Evolutionary conservation across 2,888 invertebrate species (phyloP).

Genomic region (Drosophila subsilvestris): DNA sequence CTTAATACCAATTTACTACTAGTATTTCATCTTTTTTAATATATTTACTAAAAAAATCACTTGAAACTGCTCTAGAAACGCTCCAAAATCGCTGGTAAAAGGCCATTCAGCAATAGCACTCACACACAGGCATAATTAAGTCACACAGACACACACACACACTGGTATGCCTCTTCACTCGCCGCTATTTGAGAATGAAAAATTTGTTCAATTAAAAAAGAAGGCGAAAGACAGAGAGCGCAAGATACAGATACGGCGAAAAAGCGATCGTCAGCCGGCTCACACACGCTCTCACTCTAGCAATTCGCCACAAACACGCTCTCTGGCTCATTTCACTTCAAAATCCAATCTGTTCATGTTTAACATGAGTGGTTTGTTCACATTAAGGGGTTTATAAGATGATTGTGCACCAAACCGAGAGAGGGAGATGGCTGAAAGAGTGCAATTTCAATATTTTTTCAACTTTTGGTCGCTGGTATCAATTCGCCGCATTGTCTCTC

Average conservation of each 20-base stretch:
- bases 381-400: conserved; percentile 27
- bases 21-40: neutral
- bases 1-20: neutral
- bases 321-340: conserved; percentile 78
- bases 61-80: neutral
- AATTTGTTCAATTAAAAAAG: conserved; percentile 65
- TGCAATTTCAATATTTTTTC: neutral
- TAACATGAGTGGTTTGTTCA: conserved; percentile 41
- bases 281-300: conserved; percentile 5
- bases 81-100: conserved; percentile 21
- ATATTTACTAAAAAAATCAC: neutral
- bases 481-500: neutral
- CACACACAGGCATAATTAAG: conserved; percentile 37
- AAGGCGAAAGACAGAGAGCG: neutral
- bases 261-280: conserved; percentile 17
- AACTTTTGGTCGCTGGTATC: neutral
- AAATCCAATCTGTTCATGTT: conserved; percentile 67
- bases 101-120: conserved; percentile 46
- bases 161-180: neutral
- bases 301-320: conserved; percentile 30
- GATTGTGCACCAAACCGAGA: neutral
- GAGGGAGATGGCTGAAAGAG: neutral
- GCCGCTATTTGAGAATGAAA: conserved; percentile 73
- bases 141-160: conserved; percentile 43
- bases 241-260: conserved; percentile 10